These are phyloP conservation scores for Phoxinus phoxinus DNA, from an alignment of 2,113 vertebrate genomes.

Conservation along the genomic window DNA sequence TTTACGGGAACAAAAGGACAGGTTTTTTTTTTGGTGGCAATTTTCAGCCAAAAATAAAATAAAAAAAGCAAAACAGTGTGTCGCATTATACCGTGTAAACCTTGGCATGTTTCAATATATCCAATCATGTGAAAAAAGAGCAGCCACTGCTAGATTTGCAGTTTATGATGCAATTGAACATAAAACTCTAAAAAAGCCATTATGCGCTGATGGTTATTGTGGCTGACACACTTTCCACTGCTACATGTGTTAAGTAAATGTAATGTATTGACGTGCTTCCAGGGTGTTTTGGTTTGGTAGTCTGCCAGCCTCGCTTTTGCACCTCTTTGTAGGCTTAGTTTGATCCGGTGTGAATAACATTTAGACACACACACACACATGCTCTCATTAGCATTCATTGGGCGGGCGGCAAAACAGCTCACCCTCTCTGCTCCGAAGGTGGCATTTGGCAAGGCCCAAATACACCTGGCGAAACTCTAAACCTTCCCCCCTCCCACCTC, in stretches of 20 bases:
- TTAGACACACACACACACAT: slow-evolving; percentile 69
- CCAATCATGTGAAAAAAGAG: slow-evolving; percentile 44
- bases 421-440: slow-evolving; percentile 76
- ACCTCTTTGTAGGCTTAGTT: slow-evolving; percentile 79
- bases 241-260: slow-evolving; percentile 71
- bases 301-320: slow-evolving; percentile 78
- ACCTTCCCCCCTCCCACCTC: slow-evolving; percentile 44
- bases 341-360: slow-evolving; percentile 83
- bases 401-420: slow-evolving; percentile 64
- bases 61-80: background rate
- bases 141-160: slow-evolving; percentile 41
- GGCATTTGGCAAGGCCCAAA: slow-evolving; percentile 77
- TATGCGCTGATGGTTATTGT: slow-evolving; percentile 54
- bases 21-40: background rate
- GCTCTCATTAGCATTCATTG: slow-evolving; percentile 60
- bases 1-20: background rate
- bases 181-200: slow-evolving; percentile 49
- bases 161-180: slow-evolving; percentile 53
- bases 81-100: background rate
- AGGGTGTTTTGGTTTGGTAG: slow-evolving; percentile 78
- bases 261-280: slow-evolving; percentile 78
- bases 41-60: slow-evolving; percentile 4
- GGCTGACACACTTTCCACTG: slow-evolving; percentile 67
- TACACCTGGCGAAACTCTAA: slow-evolving; percentile 77
- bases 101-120: slow-evolving; percentile 26